phyloP scores from a whole-genome alignment of 92 coral and sea anemone species.

The Meandrina meandrites region DNA sequence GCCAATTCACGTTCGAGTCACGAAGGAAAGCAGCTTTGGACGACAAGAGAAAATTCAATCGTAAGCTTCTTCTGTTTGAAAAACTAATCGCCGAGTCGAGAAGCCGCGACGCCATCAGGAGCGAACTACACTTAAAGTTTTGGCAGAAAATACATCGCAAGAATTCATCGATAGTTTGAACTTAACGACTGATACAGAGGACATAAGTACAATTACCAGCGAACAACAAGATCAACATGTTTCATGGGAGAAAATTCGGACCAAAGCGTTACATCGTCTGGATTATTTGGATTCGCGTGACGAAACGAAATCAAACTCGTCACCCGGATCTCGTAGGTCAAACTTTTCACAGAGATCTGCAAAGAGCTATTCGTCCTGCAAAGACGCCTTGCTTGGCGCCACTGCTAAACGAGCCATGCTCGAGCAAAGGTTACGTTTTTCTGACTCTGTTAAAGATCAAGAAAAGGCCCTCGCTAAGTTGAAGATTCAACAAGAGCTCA shows the following conservation, averaged over 20 bases:
- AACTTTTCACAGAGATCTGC: not conserved
- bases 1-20: conserved; percentile 5
- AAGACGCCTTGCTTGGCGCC: not conserved
- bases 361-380: not conserved
- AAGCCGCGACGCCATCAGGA: not conserved
- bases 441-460: conserved; percentile 19
- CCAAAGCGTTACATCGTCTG: not conserved
- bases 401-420: not conserved
- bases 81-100: conserved; percentile 5
- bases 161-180: conserved; percentile 13
- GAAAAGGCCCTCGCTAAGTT: conserved; percentile 16
- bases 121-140: conserved; percentile 2
- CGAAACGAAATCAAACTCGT: conserved; percentile 10
- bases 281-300: conserved; percentile 3
- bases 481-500: conserved; percentile 26
- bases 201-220: conserved; percentile 2
- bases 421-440: not conserved
- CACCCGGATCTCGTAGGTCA: conserved; percentile 2
- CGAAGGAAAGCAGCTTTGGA: conserved; percentile 15
- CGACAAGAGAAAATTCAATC: conserved; percentile 3
- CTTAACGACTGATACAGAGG: not conserved
- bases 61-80: not conserved
- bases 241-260: conserved; percentile 7
- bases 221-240: conserved; percentile 1
- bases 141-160: conserved; percentile 13